phyloP scores from a whole-genome alignment of 2,888 invertebrate species.

The Drosophila rellima region DNA sequence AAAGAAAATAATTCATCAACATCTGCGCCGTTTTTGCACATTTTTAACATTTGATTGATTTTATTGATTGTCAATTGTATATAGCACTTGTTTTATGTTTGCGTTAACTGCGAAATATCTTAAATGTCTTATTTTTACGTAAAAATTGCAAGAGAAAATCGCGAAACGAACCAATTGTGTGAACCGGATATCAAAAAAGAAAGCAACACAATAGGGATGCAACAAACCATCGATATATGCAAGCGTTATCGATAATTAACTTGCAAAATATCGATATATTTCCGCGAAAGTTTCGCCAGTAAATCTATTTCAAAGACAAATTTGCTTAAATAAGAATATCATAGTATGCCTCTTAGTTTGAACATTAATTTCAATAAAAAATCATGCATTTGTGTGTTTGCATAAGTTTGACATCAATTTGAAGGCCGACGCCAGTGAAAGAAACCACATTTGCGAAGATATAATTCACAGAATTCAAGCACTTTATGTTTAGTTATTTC shows the following conservation, averaged over 20 bases:
- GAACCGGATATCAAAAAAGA: constrained; percentile 85
- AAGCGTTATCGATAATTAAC: constrained; percentile 24
- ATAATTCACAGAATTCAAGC: not conserved
- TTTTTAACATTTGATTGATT: constrained; percentile 1
- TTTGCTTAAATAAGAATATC: no score
- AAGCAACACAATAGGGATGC: constrained; percentile 50
- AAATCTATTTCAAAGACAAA: no score
- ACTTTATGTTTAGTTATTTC: not conserved
- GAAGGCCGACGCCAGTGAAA: no score
- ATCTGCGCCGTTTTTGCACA: constrained; percentile 48
- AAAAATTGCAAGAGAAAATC: constrained; percentile 61
- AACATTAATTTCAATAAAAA: not conserved
- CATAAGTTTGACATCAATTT: no score
- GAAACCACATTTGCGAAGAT: not conserved
- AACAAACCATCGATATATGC: constrained; percentile 22
- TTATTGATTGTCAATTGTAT: constrained; percentile 1
- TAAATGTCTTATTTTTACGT: constrained; percentile 45
- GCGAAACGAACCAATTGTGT: constrained; percentile 81
- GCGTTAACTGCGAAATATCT: constrained; percentile 57
- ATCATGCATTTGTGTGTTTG: not conserved
- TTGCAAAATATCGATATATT: constrained; percentile 1
- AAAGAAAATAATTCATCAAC: constrained; percentile 53
- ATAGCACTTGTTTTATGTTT: constrained; percentile 39
- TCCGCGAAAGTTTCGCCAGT: not conserved
- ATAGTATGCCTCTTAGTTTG: no score